Evolutionary conservation across 2,888 invertebrate genomes (phyloP).

Genomic region (Plusia festucae): DNA sequence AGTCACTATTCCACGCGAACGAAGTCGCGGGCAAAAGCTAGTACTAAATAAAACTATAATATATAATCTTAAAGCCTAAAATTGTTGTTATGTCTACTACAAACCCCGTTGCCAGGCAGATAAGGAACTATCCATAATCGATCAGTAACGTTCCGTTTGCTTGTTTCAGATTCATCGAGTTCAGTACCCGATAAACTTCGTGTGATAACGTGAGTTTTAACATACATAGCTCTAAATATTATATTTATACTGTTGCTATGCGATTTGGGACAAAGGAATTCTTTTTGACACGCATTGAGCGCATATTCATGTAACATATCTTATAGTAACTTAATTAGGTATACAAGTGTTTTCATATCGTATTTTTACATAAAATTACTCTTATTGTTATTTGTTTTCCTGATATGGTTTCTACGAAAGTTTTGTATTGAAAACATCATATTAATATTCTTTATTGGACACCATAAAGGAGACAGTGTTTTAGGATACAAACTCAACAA

Average conservation of each 20-base stretch:
- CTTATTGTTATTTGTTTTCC: background rate
- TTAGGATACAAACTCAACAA: too few species aligned
- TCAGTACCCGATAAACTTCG: constrained; percentile 76
- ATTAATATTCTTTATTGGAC: too few species aligned
- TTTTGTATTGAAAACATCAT: too few species aligned
- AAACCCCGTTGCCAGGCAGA: constrained; percentile 23
- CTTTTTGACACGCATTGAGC: constrained; percentile 3
- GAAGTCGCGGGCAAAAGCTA: too few species aligned
- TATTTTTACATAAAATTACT: background rate
- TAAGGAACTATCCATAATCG: constrained; percentile 52
- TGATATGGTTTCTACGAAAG: too few species aligned
- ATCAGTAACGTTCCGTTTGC: constrained; percentile 70
- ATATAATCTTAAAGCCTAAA: background rate
- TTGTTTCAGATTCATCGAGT: constrained; percentile 79
- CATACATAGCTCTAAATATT: constrained; percentile 21
- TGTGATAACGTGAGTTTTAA: constrained; percentile 68
- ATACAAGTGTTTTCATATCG: too few species aligned
- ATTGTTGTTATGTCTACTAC: constrained; percentile 12
- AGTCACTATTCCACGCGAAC: too few species aligned
- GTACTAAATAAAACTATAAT: too few species aligned
- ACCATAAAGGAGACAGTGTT: too few species aligned
- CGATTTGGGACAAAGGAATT: constrained; percentile 7
- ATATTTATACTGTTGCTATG: constrained; percentile 55
- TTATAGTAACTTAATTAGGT: too few species aligned
- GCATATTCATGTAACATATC: background rate